Evolutionary conservation across 1,140 invertebrate species (phyloP), one percentile per base, ranked within the genome.

Genomic region (Orchestia grillus): DNA sequence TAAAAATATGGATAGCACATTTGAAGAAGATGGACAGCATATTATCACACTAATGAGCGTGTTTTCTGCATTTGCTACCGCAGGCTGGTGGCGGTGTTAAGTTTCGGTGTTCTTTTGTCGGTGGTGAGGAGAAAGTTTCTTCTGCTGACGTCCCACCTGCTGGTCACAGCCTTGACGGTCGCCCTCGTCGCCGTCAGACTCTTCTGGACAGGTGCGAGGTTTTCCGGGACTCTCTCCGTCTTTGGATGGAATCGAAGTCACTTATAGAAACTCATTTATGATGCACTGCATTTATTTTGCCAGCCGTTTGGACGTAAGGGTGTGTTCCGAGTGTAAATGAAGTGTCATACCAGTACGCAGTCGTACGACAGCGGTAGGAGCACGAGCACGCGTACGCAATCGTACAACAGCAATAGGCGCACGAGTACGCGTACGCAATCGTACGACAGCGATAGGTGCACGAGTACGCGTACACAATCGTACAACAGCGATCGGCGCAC

Each of bases 101-200:
- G 45, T 44, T 45, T 11, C 44, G 44, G 92, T 40, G 23, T 94
- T 15, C 92, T 94, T 42, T 44, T 94, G 19, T 47, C 44, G 16
- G 92, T 94, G 44, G 40, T 45, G 36, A 44, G 92, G 40, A 44
- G 92, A n/a, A 44, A 45, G 41, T 45, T 95, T 23, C 95, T 96
- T 42, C 92, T 96, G 23, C 92, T 96, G 11, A 53, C 95, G n/a
- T 40, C 57, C 11, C 95, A 96, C 0, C 62, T 96, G 44, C 53
- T 96, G 23, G 87, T 44, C 0, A 96, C 96, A 23, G 96, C 96
- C 3, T 92, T 96, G 8, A 45, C 95, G 42, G 77, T 96, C 8
- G 95, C 87, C 8, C 53, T 96, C 23, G 91, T 96, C 11, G 90
- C 95, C 0, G 95, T 96, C 41, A 53, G 95, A 0, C 95, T 96